Evolutionary conservation across 1,140 invertebrate genomes (phyloP), one percentile per base, ranked within the genome.

Genomic region (Rhopalosiphum padi): DNA sequence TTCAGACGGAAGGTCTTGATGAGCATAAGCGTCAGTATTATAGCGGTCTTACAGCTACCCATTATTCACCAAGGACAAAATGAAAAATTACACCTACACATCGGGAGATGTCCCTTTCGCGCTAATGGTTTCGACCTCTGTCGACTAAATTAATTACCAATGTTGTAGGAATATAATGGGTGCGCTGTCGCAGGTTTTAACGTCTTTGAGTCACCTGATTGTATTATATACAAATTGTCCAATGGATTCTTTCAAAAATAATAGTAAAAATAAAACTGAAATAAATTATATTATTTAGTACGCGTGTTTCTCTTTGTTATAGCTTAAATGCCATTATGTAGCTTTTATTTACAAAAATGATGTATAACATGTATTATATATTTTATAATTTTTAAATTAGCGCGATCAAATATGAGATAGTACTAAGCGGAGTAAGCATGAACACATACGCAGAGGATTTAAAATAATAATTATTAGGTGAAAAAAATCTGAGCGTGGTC

Each of bases 121-220:
- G 60, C 90, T 91, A 91, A 91, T 91, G 90, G 90, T 82, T 77
- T 91, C 68, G 53, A 91, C 90, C 90, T 91, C 41, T 77, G 90
- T 91, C 53, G 43, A 91, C 90, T 91, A 91, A 91, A 91, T 91
- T 91, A 91, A 91, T 91, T 91, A 91, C 55, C 37, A 91, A 82
- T 48, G 90, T 23, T 77, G 68, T 77, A 82, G 90, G n/a, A 91
- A 91, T 82, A 91, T 91, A 91, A 91, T 91, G 41, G 90, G 30
- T 23, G 8, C 22, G 35, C 90, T 48, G 60, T 91, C 90, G 23
- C 41, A 82, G 90, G 35, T 77, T 77, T 82, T 91, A 91, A 60
- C 43, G 68, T 91, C 90, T 91, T 82, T 91, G 90, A 77, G 53
- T 5, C 43, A 68, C 37, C 68, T 77, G 55, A 91, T 77, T 91